Conservation (phyloP, 1,140 invertebrate species). For the Drosophila seguyi region DNA sequence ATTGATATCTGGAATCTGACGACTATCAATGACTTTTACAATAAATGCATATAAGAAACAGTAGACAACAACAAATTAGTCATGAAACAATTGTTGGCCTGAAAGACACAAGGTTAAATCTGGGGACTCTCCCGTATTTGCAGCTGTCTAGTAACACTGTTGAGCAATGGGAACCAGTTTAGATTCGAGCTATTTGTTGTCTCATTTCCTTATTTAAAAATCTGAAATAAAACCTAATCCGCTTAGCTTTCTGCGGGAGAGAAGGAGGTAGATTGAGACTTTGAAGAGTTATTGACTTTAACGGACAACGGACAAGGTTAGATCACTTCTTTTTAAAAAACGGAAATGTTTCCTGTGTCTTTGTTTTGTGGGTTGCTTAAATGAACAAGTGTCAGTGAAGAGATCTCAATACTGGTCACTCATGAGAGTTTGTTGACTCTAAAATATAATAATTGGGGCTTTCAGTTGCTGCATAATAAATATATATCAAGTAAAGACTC, state of each 20-base stretch:
- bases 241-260: slow-evolving; percentile 7
- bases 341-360: slow-evolving; percentile 10
- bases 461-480: not conserved
- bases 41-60: slow-evolving; percentile 17
- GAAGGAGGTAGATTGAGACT: not conserved
- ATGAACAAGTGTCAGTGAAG: slow-evolving; percentile 1
- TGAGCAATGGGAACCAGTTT: not conserved
- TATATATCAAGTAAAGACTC: not conserved
- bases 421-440: slow-evolving; percentile 10
- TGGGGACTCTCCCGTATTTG: slow-evolving; percentile 35
- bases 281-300: slow-evolving; percentile 27
- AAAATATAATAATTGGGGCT: not conserved
- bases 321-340: not conserved
- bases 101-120: slow-evolving; percentile 31
- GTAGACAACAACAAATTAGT: slow-evolving; percentile 40
- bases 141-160: slow-evolving; percentile 11
- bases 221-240: slow-evolving; percentile 1
- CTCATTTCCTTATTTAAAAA: slow-evolving; percentile 33
- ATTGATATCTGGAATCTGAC: slow-evolving; percentile 25
- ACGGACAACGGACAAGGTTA: slow-evolving; percentile 30
- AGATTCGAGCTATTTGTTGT: not conserved
- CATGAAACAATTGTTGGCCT: slow-evolving; percentile 9
- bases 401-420: not conserved
- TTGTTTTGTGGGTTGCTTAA: not conserved
- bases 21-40: slow-evolving; percentile 40